These are phyloP conservation scores for Acutogordius australiensis DNA, from an alignment of 2,888 invertebrate species.

Conservation along the genomic window DNA sequence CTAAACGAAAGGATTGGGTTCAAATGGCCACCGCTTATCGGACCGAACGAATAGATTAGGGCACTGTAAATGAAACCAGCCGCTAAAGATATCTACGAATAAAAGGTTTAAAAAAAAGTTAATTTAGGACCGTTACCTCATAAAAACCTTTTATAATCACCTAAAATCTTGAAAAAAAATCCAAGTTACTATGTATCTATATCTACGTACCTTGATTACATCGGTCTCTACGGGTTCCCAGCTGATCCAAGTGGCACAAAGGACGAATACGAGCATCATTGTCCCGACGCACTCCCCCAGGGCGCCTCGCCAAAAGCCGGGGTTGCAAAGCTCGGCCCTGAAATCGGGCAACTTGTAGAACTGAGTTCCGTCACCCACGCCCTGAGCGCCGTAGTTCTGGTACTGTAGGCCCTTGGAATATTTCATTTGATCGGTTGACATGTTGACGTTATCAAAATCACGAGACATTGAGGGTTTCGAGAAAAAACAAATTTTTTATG, in stretches of 20 bases:
- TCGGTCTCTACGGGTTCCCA: not conserved
- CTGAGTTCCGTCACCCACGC: not conserved
- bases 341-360: not conserved
- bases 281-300: not conserved
- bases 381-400: not conserved
- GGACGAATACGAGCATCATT: constrained; percentile 1
- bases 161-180: not conserved
- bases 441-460: no score
- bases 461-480: no score
- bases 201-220: not conserved
- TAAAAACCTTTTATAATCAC: no score
- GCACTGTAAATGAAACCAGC: constrained; percentile 4
- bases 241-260: constrained; percentile 8
- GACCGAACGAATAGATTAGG: constrained; percentile 1
- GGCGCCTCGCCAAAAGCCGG: constrained; percentile 7
- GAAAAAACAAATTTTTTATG: no score
- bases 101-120: no score
- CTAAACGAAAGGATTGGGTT: not conserved
- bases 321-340: not conserved
- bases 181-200: not conserved
- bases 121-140: no score
- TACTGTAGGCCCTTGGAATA: no score
- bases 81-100: not conserved
- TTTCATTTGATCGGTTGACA: no score
- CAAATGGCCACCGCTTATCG: not conserved